A percentile compares a stretch with the other conserved stretches of the same genome.
These are phyloP conservation scores for Bombus difficillimus DNA, from an alignment of 1,140 invertebrate species.

Conservation along the genomic window DNA sequence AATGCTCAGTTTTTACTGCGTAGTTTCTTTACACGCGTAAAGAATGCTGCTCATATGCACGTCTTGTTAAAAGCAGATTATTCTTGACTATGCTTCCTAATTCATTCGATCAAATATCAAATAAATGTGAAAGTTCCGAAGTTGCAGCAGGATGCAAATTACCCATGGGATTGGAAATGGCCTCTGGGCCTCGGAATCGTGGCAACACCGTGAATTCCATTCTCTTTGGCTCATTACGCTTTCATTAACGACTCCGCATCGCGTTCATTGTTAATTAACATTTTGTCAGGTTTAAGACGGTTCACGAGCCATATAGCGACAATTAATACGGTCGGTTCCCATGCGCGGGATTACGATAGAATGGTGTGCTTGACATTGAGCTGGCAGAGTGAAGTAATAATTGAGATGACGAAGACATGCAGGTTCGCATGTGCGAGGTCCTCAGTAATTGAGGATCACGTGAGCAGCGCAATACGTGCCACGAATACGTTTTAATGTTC, in stretches of 20 bases:
- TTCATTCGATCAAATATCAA: neutral
- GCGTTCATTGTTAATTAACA: constrained; percentile 38
- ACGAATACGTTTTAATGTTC: neutral
- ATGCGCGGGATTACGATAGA: neutral
- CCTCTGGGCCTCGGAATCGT: neutral
- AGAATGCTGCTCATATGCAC: neutral
- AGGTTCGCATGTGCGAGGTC: constrained; percentile 14
- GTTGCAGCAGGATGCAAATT: constrained; percentile 25
- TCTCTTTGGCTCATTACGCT: constrained; percentile 30
- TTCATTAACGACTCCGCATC: constrained; percentile 15
- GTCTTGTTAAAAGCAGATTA: neutral
- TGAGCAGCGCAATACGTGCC: constrained; percentile 2
- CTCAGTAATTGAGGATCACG: constrained; percentile 25
- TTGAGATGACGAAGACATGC: constrained; percentile 20
- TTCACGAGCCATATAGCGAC: neutral
- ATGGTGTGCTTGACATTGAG: constrained; percentile 39
- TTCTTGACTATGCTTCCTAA: neutral
- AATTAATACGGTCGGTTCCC: neutral
- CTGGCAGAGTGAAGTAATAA: constrained; percentile 31
- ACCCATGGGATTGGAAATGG: constrained; percentile 9
- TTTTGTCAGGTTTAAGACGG: constrained; percentile 29
- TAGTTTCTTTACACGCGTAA: neutral
- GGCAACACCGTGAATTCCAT: constrained; percentile 6
- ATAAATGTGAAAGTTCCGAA: constrained; percentile 2
- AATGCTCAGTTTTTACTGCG: neutral